These are phyloP conservation scores for Ceratoteleas bidentatus DNA, from an alignment of 1,140 invertebrate species.

Conservation along the genomic window DNA sequence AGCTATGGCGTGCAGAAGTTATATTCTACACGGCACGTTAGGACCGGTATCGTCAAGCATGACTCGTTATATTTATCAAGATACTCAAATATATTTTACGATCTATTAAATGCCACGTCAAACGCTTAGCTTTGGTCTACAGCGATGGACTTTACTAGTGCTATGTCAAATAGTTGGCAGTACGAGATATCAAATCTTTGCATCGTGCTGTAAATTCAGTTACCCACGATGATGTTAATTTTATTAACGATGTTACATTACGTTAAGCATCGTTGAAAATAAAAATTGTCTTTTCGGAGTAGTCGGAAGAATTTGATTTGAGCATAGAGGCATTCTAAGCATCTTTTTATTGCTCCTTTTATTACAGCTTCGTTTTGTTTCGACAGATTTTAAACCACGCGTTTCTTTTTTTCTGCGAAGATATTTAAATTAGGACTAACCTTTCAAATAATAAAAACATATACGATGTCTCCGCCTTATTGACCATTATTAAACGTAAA, in stretches of 20 bases:
- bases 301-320: neutral
- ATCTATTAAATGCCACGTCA: slow-evolving; percentile 80
- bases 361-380: neutral
- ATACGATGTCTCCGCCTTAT: too few relatives aligned
- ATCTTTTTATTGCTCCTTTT: neutral
- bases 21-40: slow-evolving; percentile 70
- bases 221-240: slow-evolving; percentile 16
- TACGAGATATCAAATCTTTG: slow-evolving; percentile 42
- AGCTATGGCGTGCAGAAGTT: slow-evolving; percentile 37
- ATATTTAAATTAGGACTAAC: too few relatives aligned
- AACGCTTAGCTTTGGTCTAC: slow-evolving; percentile 70
- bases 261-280: neutral
- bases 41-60: slow-evolving; percentile 68
- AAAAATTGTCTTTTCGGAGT: neutral
- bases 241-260: slow-evolving; percentile 8
- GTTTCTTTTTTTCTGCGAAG: too few relatives aligned
- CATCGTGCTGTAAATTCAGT: slow-evolving; percentile 34
- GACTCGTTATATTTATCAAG: slow-evolving; percentile 81
- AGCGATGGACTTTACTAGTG: slow-evolving; percentile 64
- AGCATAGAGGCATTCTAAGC: neutral
- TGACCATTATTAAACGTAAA: too few relatives aligned
- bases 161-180: slow-evolving; percentile 45
- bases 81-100: slow-evolving; percentile 80
- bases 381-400: too few relatives aligned
- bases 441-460: too few relatives aligned